These are phyloP conservation scores for Montifringilla adamsi DNA, from an alignment of 2,113 vertebrate genomes.

Conservation along the genomic window DNA sequence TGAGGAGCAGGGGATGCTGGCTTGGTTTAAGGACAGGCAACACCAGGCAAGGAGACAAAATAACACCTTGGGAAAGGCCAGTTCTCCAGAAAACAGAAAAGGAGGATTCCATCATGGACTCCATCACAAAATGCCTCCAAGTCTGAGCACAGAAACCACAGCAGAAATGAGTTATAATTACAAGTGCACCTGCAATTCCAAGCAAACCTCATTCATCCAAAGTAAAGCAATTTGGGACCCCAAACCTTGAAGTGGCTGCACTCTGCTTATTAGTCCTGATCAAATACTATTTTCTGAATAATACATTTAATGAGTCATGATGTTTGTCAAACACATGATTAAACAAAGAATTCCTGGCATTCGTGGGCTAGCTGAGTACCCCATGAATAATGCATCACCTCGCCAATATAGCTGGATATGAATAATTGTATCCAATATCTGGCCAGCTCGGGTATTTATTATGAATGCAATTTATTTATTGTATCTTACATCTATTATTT, in stretches of 20 bases:
- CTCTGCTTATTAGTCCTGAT: neutral
- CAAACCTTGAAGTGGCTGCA: neutral
- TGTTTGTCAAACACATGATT: conserved; percentile 67
- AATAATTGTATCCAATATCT: conserved; percentile 31
- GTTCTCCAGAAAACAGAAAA: neutral
- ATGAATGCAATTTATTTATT: conserved; percentile 35
- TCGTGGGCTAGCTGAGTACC: neutral
- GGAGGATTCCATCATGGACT: neutral
- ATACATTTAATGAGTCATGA: conserved; percentile 40
- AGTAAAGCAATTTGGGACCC: neutral
- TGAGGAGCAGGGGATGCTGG: neutral
- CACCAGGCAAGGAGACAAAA: neutral
- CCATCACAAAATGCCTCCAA: neutral
- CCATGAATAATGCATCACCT: conserved; percentile 54
- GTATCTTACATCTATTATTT: conserved; percentile 15
- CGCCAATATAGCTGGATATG: neutral
- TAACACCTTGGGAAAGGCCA: neutral
- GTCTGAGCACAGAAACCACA: neutral
- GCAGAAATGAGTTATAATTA: neutral
- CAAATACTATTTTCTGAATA: conserved; percentile 52
- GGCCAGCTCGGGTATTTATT: conserved; percentile 15
- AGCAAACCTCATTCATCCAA: neutral
- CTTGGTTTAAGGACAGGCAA: neutral
- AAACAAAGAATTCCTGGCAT: conserved; percentile 62
- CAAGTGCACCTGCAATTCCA: neutral